phyloP scores from a whole-genome alignment of 1,140 invertebrate genomes.

The Drosophila santomea region DNA sequence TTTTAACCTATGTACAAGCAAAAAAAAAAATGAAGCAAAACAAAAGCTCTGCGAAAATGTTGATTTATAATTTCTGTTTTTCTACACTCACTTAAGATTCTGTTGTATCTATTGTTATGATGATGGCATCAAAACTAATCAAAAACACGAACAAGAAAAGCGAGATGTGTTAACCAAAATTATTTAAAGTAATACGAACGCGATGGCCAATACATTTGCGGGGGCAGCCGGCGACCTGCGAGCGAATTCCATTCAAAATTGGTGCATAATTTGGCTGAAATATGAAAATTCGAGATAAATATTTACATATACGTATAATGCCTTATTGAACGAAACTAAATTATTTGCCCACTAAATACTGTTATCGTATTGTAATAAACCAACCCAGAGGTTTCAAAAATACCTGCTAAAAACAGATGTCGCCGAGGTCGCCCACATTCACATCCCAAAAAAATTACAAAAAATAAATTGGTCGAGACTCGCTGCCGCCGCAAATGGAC shows the following conservation, averaged over 20 bases:
- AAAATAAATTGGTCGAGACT: not conserved
- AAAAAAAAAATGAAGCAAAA: conserved; percentile 29
- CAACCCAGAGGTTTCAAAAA: conserved; percentile 82
- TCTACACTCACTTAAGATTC: conserved; percentile 45
- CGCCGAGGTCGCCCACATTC: conserved; percentile 20
- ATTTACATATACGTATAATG: conserved; percentile 62
- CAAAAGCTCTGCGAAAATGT: conserved; percentile 45
- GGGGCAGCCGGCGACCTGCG: conserved; percentile 18
- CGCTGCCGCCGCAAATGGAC: conserved; percentile 43
- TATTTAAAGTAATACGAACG: conserved; percentile 46
- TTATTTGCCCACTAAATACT: conserved; percentile 51
- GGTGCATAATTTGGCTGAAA: conserved; percentile 74
- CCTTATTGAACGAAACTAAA: conserved; percentile 61
- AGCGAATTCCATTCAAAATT: conserved; percentile 49
- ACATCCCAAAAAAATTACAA: too few species aligned
- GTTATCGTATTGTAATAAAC: conserved; percentile 41
- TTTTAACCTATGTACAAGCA: conserved; percentile 45
- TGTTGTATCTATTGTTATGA: conserved; percentile 64
- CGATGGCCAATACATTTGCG: conserved; percentile 13
- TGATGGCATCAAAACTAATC: conserved; percentile 60
- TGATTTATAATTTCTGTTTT: conserved; percentile 49
- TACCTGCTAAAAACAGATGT: conserved; percentile 74
- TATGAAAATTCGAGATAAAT: conserved; percentile 55
- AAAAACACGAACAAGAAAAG: conserved; percentile 30
- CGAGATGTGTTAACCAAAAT: conserved; percentile 48